These are phyloP conservation scores for Bellardia bayeri DNA, from an alignment of 2,888 invertebrate species.

Conservation along the genomic window DNA sequence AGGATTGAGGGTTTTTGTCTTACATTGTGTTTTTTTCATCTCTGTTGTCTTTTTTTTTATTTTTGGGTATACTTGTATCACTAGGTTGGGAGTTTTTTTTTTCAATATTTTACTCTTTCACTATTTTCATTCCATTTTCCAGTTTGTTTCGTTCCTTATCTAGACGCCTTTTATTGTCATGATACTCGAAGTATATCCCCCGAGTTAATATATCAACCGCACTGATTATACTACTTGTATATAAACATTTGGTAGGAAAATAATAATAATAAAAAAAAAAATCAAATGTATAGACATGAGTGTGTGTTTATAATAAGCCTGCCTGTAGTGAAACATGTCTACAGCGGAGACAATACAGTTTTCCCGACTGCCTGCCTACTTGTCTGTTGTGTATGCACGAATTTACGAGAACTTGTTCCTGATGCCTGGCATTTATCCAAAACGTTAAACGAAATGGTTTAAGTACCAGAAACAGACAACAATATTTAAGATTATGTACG, in stretches of 20 bases:
- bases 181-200: constrained; percentile 72
- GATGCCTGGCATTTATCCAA: constrained; percentile 71
- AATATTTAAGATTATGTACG: constrained; percentile 54
- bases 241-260: constrained; percentile 49
- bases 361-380: constrained; percentile 34
- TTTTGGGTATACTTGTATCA: not conserved
- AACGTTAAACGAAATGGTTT: constrained; percentile 63
- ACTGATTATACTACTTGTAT: constrained; percentile 67
- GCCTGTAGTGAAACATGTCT: constrained; percentile 49
- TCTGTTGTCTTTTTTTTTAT: constrained; percentile 19
- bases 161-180: constrained; percentile 69
- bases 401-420: constrained; percentile 36
- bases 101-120: not conserved
- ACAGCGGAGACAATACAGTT: constrained; percentile 48
- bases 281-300: not conserved
- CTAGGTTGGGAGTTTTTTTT: constrained; percentile 14
- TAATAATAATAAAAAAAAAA: not conserved
- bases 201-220: constrained; percentile 73
- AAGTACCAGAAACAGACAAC: constrained; percentile 52
- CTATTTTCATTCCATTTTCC: constrained; percentile 58
- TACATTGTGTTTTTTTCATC: constrained; percentile 32
- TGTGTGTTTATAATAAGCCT: constrained; percentile 52
- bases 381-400: constrained; percentile 38
- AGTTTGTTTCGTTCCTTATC: constrained; percentile 60
- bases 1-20: constrained; percentile 48